phyloP scores from a whole-genome alignment of 2,797 vertebrate species.

The Eulemur coronatus region DNA sequence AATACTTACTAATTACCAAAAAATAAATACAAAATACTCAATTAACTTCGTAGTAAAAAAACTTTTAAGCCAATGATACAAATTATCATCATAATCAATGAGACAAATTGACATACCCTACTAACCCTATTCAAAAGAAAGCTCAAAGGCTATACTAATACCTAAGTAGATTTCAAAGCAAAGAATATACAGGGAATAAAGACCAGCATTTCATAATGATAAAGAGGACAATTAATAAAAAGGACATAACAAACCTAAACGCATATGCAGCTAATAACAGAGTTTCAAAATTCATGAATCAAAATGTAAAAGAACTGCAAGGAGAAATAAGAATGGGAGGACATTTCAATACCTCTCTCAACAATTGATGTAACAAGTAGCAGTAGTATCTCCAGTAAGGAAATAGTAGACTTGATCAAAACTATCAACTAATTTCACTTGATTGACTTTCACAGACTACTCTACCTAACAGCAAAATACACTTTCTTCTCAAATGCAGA shows the following conservation, averaged over 20 bases:
- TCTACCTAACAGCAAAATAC: neutral
- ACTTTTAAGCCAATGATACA: neutral
- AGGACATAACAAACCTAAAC: neutral
- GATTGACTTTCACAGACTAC: neutral
- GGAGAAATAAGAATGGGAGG: neutral
- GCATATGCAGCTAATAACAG: neutral
- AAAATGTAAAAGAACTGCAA: neutral
- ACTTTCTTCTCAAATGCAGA: neutral
- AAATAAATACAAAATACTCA: neutral
- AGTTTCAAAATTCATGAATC: neutral
- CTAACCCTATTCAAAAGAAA: neutral
- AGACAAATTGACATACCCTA: neutral
- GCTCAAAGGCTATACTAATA: neutral
- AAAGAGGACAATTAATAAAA: neutral
- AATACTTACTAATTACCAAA: neutral
- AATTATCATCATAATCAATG: neutral
- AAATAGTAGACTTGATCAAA: neutral
- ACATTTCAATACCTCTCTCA: neutral
- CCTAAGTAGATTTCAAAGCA: neutral
- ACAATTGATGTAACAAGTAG: neutral
- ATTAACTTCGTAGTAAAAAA: neutral
- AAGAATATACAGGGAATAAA: neutral
- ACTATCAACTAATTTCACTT: neutral
- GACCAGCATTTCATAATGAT: neutral
- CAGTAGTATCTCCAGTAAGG: neutral